Evolutionary conservation across 37 sponge, comb jelly and placozoan genomes (phyloP), one percentile per base, ranked within the genome.

Genomic region (Hexactinellida sp.): DNA sequence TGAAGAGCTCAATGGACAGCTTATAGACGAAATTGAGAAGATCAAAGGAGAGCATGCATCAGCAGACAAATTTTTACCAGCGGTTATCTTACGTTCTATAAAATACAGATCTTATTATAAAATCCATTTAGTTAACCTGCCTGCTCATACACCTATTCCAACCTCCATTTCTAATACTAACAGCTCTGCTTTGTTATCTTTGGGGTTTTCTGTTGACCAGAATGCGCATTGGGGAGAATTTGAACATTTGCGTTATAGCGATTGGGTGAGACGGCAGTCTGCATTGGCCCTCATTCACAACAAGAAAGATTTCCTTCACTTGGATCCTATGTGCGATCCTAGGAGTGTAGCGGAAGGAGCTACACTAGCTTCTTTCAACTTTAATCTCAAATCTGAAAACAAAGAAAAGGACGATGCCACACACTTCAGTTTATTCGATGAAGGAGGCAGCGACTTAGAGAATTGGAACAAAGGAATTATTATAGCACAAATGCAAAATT

Each of bases 401-500:
- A 63, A 10, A 7, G 76, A 23, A 32, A 25, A 25, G 34, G 30
- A 25, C 34, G 34, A 63, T 23, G 5, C 34, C 32, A 7, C 76
- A 7, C 25, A n/a, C 34, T 32, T 25, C 76, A 21, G 32, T 7
- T 23, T 32, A 10, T n/a, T 25, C 76, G 34, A 63, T 32, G 19
- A 63, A n/a, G 30, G 84, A 87, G 37, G 38, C 24, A 7, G 32
- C 37, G 34, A 54, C 54, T 0, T 63, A 63, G 76, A 82, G 9
- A 71, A 71, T 21, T 96, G 97, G 97, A 16, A 76, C 21, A 24
- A 76, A 32, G 98, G 98, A 7, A 52, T 39, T 32, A 86, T 91
- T 0, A 34, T 54, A 0, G 95, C 93, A n/a, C 38, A 84, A 13
- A 88, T 89, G 37, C 98, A 97, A 84, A 97, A 97, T 87, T 89